Percentiles rank a stretch among this genome's conserved stretches.
Conservation (phyloP, 2,797 vertebrate genomes). For the Sebastes nivosus region DNA sequence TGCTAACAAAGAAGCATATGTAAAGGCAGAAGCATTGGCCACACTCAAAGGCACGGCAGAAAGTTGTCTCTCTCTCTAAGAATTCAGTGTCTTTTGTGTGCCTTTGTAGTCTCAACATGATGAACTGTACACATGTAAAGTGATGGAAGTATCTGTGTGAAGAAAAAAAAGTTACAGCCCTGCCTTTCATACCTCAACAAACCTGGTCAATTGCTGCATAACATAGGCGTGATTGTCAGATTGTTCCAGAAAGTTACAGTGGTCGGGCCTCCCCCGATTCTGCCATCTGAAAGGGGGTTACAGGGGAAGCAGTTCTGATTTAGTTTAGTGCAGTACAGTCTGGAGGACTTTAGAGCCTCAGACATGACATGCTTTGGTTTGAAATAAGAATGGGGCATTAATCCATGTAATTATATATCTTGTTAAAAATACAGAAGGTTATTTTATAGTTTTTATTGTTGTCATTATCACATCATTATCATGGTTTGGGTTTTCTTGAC, state of each 20-base stretch:
- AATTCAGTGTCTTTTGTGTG: not conserved
- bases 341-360: not conserved
- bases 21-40: not conserved
- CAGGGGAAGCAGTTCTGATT: not conserved
- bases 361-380: not conserved
- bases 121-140: not conserved
- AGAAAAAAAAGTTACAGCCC: not conserved
- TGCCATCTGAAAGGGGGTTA: no score
- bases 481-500: constrained; percentile 21
- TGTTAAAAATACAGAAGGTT: not conserved
- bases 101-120: not conserved
- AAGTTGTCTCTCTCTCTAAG: no score
- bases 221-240: no score
- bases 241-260: not conserved
- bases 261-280: not conserved
- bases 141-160: not conserved
- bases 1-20: not conserved
- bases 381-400: not conserved
- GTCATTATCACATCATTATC: not conserved
- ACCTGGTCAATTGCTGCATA: no score
- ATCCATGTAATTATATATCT: not conserved
- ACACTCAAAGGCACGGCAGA: not conserved
- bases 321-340: not conserved
- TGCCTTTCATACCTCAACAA: not conserved
- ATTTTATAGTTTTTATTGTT: not conserved